These are phyloP conservation scores for Elymnias hypermnestra DNA, from an alignment of 1,140 invertebrate species.

Conservation along the genomic window DNA sequence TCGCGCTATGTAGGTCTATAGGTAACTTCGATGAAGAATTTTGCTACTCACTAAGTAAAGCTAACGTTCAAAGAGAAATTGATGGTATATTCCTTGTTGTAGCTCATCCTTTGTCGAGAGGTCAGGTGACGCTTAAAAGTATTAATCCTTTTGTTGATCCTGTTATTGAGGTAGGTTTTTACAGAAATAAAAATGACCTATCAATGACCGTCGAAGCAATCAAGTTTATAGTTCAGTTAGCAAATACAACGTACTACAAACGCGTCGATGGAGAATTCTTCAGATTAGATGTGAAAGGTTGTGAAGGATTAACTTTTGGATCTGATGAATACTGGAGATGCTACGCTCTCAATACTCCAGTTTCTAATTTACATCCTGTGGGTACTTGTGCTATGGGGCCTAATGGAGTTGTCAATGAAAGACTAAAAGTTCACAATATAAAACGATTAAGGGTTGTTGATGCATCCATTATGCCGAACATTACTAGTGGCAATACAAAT, in stretches of 20 bases:
- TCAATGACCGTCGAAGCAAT: constrained; percentile 55
- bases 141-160: constrained; percentile 79
- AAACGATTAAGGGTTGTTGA: constrained; percentile 82
- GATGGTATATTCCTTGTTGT: constrained; percentile 43
- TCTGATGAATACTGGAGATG: constrained; percentile 85
- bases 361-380: constrained; percentile 89
- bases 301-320: constrained; percentile 77
- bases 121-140: constrained; percentile 72
- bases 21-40: constrained; percentile 81
- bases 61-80: constrained; percentile 76
- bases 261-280: constrained; percentile 39
- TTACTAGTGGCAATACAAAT: constrained; percentile 78
- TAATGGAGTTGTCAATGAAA: constrained; percentile 79
- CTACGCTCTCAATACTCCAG: constrained; percentile 79
- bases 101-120: constrained; percentile 78
- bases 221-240: constrained; percentile 43
- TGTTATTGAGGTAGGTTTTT: constrained; percentile 79
- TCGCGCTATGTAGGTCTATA: constrained; percentile 82
- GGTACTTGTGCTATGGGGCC: constrained; percentile 91
- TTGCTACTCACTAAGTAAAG: constrained; percentile 81
- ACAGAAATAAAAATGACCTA: constrained; percentile 70
- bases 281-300: constrained; percentile 54
- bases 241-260: constrained; percentile 47
- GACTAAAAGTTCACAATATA: constrained; percentile 81
- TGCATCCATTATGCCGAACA: constrained; percentile 83